phyloP scores from a whole-genome alignment of 2,113 vertebrate genomes.

The Scortum barcoo region DNA sequence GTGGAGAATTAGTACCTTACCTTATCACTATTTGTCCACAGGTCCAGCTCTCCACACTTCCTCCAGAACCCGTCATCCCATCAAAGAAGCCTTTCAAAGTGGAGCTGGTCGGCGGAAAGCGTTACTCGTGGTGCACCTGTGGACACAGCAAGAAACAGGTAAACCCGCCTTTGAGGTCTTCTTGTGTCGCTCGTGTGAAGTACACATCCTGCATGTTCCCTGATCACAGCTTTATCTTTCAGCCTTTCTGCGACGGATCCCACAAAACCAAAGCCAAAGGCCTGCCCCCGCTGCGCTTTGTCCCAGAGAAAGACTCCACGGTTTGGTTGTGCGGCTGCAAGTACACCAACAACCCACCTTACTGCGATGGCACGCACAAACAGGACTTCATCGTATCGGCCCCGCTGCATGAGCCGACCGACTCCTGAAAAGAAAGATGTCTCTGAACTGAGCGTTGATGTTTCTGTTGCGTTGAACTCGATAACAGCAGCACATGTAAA shows the following conservation, averaged over 20 bases:
- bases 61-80: conserved; percentile 76
- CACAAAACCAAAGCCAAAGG: conserved; percentile 81
- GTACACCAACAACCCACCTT: conserved; percentile 83
- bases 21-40: neutral
- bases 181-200: rapidly evolving
- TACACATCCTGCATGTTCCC: no score
- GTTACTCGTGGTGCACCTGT: conserved; percentile 89
- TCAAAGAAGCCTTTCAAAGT: conserved; percentile 86
- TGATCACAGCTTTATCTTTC: conserved; percentile 26
- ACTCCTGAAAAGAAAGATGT: conserved; percentile 16
- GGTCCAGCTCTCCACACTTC: conserved; percentile 54
- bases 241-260: conserved; percentile 91
- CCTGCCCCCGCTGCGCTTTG: conserved; percentile 84
- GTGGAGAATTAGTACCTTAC: neutral
- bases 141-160: conserved; percentile 91
- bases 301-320: conserved; percentile 61
- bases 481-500: neutral
- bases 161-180: neutral
- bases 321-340: conserved; percentile 89
- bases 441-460: neutral
- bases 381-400: conserved; percentile 71
- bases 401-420: conserved; percentile 7
- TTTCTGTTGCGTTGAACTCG: neutral
- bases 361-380: conserved; percentile 89
- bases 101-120: conserved; percentile 85